Percentiles rank a stretch among this genome's conserved stretches.
Evolutionary conservation across 2,797 vertebrate genomes (phyloP).

Genomic region (Diglossa cyanea): DNA sequence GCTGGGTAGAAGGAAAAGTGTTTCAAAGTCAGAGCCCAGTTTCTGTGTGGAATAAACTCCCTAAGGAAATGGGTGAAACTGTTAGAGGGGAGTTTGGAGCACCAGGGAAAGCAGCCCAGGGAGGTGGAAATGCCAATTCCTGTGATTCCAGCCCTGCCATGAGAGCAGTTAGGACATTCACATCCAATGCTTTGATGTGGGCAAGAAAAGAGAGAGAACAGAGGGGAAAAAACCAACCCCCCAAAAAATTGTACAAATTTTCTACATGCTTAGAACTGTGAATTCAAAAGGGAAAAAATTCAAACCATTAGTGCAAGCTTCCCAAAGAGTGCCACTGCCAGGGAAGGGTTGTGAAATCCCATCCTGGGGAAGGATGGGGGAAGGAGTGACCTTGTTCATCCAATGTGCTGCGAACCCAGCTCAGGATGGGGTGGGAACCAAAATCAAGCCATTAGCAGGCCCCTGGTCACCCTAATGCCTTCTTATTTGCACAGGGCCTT

Average conservation of each 20-base stretch:
- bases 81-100: background rate
- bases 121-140: background rate
- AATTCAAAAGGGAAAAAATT: background rate
- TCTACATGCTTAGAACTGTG: background rate
- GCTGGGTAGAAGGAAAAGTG: background rate
- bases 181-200: slow-evolving; percentile 1
- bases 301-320: background rate
- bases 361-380: background rate
- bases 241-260: background rate
- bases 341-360: background rate
- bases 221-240: background rate
- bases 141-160: background rate
- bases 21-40: background rate
- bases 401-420: background rate
- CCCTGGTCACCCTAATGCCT: background rate
- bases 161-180: background rate
- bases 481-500: background rate
- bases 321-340: background rate
- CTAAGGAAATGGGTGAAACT: background rate
- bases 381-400: background rate
- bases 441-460: background rate
- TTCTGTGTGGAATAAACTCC: slow-evolving; percentile 21
- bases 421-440: background rate
- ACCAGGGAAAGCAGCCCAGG: fast-evolving
- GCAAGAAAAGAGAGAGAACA: background rate